Conservation (phyloP, 30 jellyfish, hydroid and myxozoan genomes). For the Sanderia malayensis region DNA sequence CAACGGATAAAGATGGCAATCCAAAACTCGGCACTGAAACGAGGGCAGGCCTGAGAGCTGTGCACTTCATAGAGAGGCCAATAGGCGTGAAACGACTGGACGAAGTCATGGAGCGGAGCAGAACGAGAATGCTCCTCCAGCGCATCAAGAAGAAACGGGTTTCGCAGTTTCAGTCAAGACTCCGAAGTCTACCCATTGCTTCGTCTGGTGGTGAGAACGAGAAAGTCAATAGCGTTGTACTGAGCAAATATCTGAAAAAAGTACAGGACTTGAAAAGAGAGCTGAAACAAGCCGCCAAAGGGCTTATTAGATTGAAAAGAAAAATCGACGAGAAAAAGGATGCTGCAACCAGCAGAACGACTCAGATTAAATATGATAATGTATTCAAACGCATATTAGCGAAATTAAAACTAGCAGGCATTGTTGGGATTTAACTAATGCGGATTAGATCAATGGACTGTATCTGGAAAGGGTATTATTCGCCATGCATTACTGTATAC, state of each 20-base stretch:
- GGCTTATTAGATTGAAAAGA: background rate
- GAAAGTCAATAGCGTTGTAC: background rate
- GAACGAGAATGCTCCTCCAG: conserved; percentile 36
- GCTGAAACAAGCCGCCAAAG: conserved; percentile 1
- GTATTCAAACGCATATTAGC: background rate
- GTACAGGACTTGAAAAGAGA: background rate
- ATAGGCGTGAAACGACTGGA: conserved; percentile 46
- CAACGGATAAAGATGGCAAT: conserved; percentile 44
- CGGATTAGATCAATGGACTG: no score
- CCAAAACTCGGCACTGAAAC: conserved; percentile 33
- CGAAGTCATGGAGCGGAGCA: conserved; percentile 34
- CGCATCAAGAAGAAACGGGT: conserved; percentile 28
- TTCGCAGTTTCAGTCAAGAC: conserved; percentile 1
- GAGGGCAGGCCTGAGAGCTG: conserved; percentile 6
- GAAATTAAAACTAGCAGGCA: background rate
- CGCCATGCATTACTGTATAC: no score
- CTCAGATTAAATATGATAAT: background rate
- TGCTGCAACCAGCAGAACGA: background rate
- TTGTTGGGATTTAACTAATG: background rate
- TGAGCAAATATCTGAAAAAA: background rate
- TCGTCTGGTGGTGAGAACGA: background rate
- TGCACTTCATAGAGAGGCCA: conserved; percentile 55
- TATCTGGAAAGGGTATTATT: no score
- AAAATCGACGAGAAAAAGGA: background rate
- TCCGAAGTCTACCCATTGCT: background rate